Evolutionary conservation across 2,113 vertebrate species (phyloP), one percentile per base, ranked within the genome.

Genomic region (Crotalus viridis): DNA sequence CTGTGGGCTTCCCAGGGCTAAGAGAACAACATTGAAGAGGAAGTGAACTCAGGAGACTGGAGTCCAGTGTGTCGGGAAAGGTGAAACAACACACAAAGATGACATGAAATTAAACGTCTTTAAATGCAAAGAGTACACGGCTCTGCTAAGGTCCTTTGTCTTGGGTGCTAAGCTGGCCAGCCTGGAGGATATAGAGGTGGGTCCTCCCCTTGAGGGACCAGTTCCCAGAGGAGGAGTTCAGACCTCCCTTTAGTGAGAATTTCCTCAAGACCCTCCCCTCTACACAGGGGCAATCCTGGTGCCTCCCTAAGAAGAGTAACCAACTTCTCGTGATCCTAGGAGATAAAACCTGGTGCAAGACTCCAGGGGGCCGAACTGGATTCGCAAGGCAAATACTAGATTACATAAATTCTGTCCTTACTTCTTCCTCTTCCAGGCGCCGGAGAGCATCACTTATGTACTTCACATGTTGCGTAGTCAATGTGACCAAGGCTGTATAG

Each of bases 381-480:
- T 48, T 24, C 39, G 59, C 13, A 48, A 64, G 81, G 10, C 33
- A 90, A 24, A 43, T 1, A 10, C 5, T 10, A 33, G 3, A 10
- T 0, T 0, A 87, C 0, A 0, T 0, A 0, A 59, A 81, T 7
- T 2, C 0, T 0, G 0, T 3, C 61, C 97, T 97, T 28, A 99
- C 99, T 98, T 99, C 99, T 93, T 99, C 99, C 85, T 99, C 99
- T 95, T 99, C 99, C 85, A 99, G 97, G 21, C 99, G 95, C 87
- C 99, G 97, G 51, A 99, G 98, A 0, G 99, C 98, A 46, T 99
- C 99, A 2, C 98, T 99, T 97, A 99, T 99, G 94, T 99, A 99
- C 95, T 99, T 99, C 15, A 99, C 99, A 3, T 99, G 99, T 95
- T 99, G 99, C 0, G 99, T 99, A 3, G 99, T 99, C 94, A 99